Base-by-base conservation (phyloP, 2,797 vertebrate genomes). In the Euphonia xanthogaster region DNA sequence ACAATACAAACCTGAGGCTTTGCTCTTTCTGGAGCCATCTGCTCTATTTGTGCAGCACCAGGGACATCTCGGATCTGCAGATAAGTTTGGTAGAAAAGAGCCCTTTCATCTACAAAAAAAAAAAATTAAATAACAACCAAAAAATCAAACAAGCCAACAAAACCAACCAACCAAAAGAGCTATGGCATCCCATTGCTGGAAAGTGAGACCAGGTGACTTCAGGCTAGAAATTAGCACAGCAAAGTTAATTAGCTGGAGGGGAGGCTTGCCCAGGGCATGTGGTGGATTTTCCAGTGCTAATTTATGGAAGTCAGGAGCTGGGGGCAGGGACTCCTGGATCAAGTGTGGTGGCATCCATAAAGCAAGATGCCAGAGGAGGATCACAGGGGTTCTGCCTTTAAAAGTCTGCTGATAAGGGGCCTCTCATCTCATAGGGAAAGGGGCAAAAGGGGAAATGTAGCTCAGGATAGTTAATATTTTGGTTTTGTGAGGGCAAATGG, bases 141-240 rank as follows among this genome's bases (percentile, higher is more conserved):
- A n/a, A 53, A 30, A 31, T 5, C 30, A 33, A 30, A 25, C 40
- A 30, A 33, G 21, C 14, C 54, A 68, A 54, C 33, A 22, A 30
- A n/a, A 14, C 14, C 40, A 68, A 53, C 54, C 16, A 39, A 18
- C 24, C 11, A 19, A 70, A 70, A 21, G 13, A 28, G 12, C 8
- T 12, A 7, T 14, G 24, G 7, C 20, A 39, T 79, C 55, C 1
- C 0, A 6, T 58, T 60, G 9, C 33, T 51, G 66, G 30, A 53
- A 88, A 83, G 25, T 28, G 62, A 86, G 90, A 50, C 8, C 14
- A 12, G 44, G 21, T 35, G 48, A 62, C 57, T 85, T 68, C 39
- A 50, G 40, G n/a, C 40, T 90, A 71, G 39, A 58, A 88, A 72
- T 81, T 7, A 86, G 22, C 40, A 27, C 28, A 55, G 62, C 2